Evolutionary conservation across 1,140 invertebrate species (phyloP), one percentile per base, ranked within the genome.

Genomic region (Acyrthosiphon pisum): DNA sequence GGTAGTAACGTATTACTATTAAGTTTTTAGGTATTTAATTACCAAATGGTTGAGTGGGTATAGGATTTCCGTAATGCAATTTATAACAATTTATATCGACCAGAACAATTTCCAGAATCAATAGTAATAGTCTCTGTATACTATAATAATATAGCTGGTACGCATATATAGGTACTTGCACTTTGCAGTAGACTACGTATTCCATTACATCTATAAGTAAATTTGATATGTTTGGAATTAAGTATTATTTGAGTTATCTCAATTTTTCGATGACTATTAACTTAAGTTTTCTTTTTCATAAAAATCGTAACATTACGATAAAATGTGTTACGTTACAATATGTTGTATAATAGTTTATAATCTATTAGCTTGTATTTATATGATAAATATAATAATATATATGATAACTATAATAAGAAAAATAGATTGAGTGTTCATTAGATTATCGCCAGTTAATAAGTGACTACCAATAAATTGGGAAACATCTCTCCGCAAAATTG

Each of bases 1-100:
- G n/a, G 30, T 87, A n/a, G n/a, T n/a, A n/a, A n/a, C n/a, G 30
- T 60, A 76, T 35, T 48, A 87, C n/a, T 87, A 87, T 23, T 87
- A 48, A 87, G 48, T 7, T 20, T 48, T 48, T n/a, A 30, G 86
- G 14, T 48, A 87, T 87, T 87, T 48, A n/a, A 87, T 87, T 48
- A 46, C 86, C 46, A 26, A 87, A 35, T 20, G 11, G 46, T 46
- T 3, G 30, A 37, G 18, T 23, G 86, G 46, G 18, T 48, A 35
- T 48, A 48, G 44, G 14, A 20, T 87, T 87, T 87, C 30, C 8
- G 76, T 83, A 37, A 83, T 35, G 0, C 2, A 83, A 35, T 83
- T 83, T 83, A 37, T 37, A 83, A 37, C n/a, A 76, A 53, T 53
- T 53, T 76, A n/a, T n/a, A n/a, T 76, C n/a, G 1, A 4, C 4